Base-by-base conservation (phyloP, 2,797 vertebrate genomes). In the Channallabes apus region DNA sequence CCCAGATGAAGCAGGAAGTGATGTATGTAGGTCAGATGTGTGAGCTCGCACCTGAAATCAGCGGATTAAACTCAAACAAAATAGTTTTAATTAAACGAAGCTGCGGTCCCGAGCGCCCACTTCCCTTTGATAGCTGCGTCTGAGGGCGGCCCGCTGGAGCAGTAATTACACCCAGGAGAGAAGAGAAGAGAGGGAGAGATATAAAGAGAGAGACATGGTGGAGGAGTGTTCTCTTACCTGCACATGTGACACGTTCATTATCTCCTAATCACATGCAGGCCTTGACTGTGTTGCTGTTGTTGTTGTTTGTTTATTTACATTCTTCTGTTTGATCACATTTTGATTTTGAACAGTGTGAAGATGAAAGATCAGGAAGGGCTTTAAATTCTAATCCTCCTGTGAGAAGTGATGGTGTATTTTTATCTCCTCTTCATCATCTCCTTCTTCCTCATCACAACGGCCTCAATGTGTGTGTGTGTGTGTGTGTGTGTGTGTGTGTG, bases 211-310 rank as follows among this genome's bases (percentile, higher is more conserved):
- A 64, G 61, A 27, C 3, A 67, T 29, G 9, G 20, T 41, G n/a
- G 27, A 5, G 15, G n/a, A 8, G n/a, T 91, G 87, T 92, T 91
- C 90, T 89, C 92, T 94, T 94, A 95, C 95, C 95, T 95, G 82
- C 54, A 91, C 93, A 93, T 94, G 95, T 94, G 95, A 96, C 95
- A 95, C 92, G 92, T 95, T 95, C 94, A 95, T 96, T 95, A 95
- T 93, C 89, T 84, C 87, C 93, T 95, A 95, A 95, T 96, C 94
- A 95, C 94, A 95, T 95, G 94, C 95, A 93, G 84, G 91, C 89
- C 87, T 90, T 85, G 58, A 69, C 91, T 93, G 92, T 93, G 92
- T 93, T 90, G 92, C 90, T 91, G 90, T 91, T 94, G 91, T 85
- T 78, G 46, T 46, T 88, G 65, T 94, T 95, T 93, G 90, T 85